A percentile compares a stretch with the other conserved stretches of the same genome.
Conservation (phyloP, 2,888 invertebrate species). For the Nesidiocoris tenuis region DNA sequence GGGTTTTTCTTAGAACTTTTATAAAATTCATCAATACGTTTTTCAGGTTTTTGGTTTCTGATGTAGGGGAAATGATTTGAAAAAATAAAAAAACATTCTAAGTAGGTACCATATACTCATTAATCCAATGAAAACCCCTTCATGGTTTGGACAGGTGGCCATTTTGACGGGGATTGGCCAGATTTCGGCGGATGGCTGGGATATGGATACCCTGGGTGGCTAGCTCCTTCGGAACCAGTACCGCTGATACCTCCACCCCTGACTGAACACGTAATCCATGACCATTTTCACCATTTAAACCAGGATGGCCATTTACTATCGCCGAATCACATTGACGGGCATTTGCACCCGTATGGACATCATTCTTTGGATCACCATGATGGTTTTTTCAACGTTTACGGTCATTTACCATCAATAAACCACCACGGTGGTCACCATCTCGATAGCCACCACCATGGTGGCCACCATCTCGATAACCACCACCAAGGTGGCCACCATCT, state of each 20-base stretch:
- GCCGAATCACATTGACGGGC: neutral
- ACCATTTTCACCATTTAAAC: neutral
- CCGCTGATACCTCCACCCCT: neutral
- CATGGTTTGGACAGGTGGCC: no score
- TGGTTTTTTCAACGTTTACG: neutral
- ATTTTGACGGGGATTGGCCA: constrained; percentile 13
- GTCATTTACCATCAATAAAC: no score
- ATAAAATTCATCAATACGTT: no score
- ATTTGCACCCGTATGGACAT: neutral
- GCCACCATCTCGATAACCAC: neutral
- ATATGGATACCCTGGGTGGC: constrained; percentile 26
- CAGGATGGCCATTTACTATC: neutral
- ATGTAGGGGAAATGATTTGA: no score
- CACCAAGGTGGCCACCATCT: neutral
- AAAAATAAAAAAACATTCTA: no score
- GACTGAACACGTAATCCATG: neutral
- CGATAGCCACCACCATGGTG: neutral
- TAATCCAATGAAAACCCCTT: no score
- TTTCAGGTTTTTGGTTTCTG: no score
- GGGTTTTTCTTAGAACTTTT: no score
- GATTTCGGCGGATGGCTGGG: constrained; percentile 9
- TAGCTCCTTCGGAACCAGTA: neutral
- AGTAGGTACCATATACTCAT: no score
- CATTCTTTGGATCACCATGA: neutral
- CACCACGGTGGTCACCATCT: neutral